Evolutionary conservation across 2,888 invertebrate genomes (phyloP), one percentile per base, ranked within the genome.

Genomic region (Microchrysa polita): DNA sequence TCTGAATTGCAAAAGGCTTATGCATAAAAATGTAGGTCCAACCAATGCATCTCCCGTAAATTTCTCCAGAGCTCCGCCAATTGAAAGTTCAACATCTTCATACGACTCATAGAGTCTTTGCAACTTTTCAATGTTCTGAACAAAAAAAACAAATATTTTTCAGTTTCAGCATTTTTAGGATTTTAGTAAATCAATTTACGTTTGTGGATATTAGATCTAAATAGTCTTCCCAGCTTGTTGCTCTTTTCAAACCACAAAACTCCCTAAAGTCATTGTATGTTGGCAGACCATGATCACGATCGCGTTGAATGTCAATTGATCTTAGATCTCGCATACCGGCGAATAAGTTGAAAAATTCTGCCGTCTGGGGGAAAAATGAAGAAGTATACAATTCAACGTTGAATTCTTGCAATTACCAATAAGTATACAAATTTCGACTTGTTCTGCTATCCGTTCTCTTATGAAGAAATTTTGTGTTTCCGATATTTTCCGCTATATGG

Each of bases 21-120:
- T 92, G 81, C 96, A 96, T 1, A 94, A 88, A 87, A 93, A 95
- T 0, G 96, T 95, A 1, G 96, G 96, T 0, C 97, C 96, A 0
- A 92, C 88, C 63, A 93, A 87, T 0, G 95, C 90, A 0, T 92
- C 94, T 0, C 90, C 88, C 1, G 94, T 91, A 74, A 91, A 91
- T 0, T 84, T 84, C 83, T 97, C 97, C 67, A 95, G 81, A 0
- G 94, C 90, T 0, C 92, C 96, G 0, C 92, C 97, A 9, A 95
- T 93, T 14, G 93, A 93, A 73, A 96, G 82, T 79, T 97, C 96
- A 1, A 97, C 92, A 82, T 96, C 96, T 72, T 93, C 91, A 0
- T 91, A 90, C 57, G 87, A 87, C 74, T 89, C 90, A 84, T 94
- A 94, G 0, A 93, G 4, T 34, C 4, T 7, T 34, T 34, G 2